Base-by-base conservation (phyloP, 2,113 vertebrate species). In the Syngnathus floridae region DNA sequence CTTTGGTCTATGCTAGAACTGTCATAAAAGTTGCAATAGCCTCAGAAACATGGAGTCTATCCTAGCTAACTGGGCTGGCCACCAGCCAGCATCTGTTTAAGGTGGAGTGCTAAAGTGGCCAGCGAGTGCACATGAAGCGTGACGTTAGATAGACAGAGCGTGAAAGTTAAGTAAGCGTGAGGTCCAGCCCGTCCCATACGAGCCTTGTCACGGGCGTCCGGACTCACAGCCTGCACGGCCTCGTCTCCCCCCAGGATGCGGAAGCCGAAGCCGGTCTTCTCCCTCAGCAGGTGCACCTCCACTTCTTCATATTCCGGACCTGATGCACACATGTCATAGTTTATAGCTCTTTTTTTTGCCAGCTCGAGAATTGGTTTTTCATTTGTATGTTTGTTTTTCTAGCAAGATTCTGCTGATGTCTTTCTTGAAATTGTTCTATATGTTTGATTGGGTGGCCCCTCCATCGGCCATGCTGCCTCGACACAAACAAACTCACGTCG, bases 181-280 rank as follows among this genome's bases (percentile, higher is more conserved):
- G 82, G 79, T 84, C 86, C 85, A 82, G 87, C 83, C 87, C 85
- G 88, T 89, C 89, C 88, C 89, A 90, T 90, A 91, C 91, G 89
- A 91, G 90, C 90, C 89, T 90, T 92, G 88, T 92, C 90, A 86
- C 90, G 89, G 74, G 90, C 90, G 83, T 91, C 89, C 89, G 89
- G 89, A 98, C 96, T 98, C 90, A 99, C 97, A 88, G 96, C 95
- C 87, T 99, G 96, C 83, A 97, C 97, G 82, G 95, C 95, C 85
- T 99, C 97, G 86, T 99, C 96, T 91, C 97, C 97, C 79, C 97
- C 97, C 62, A 99, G 92, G 88, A 99, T 99, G 83, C 97, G 93
- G 88, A 99, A 98, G 76, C 97, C 97, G 82, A 99, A 99, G 48
- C 97, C 97, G 46, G 95, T 98, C 86, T 99, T 96, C 92, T 99